These are phyloP conservation scores for Acanthochromis polyacanthus DNA, from an alignment of 2,113 vertebrate species.

Conservation along the genomic window DNA sequence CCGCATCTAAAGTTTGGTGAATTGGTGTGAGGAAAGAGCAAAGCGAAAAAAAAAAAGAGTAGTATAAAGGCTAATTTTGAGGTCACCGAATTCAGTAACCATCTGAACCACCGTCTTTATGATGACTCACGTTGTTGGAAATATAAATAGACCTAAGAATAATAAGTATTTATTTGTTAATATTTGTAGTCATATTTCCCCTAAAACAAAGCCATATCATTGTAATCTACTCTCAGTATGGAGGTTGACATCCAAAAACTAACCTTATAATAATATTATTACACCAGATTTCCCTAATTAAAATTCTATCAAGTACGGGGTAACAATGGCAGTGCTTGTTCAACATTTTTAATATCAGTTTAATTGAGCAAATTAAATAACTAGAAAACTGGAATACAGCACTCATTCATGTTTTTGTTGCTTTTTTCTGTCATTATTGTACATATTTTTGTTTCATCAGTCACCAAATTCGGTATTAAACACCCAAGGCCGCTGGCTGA, in stretches of 20 bases:
- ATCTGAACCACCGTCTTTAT: background rate
- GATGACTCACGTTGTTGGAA: background rate
- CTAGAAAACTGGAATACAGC: too few species aligned
- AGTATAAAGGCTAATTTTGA: background rate
- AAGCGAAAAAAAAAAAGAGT: background rate
- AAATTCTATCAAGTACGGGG: too few species aligned
- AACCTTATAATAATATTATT: background rate
- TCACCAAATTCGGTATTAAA: background rate
- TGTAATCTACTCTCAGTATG: background rate
- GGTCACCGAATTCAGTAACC: background rate
- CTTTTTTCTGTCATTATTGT: background rate
- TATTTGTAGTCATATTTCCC: background rate
- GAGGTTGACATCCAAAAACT: background rate
- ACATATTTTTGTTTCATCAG: background rate
- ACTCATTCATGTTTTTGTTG: background rate
- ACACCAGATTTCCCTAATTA: background rate
- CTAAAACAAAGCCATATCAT: background rate
- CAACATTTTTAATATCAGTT: background rate
- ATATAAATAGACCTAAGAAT: background rate
- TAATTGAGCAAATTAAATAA: background rate
- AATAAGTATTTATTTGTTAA: background rate
- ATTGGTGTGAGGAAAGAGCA: background rate
- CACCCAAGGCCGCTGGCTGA: background rate
- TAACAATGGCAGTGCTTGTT: too few species aligned
- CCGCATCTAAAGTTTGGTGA: constrained; percentile 7